Percentiles rank a stretch among this genome's conserved stretches.
phyloP scores from a whole-genome alignment of 2,888 invertebrate species.

The Cactoblastis cactorum region DNA sequence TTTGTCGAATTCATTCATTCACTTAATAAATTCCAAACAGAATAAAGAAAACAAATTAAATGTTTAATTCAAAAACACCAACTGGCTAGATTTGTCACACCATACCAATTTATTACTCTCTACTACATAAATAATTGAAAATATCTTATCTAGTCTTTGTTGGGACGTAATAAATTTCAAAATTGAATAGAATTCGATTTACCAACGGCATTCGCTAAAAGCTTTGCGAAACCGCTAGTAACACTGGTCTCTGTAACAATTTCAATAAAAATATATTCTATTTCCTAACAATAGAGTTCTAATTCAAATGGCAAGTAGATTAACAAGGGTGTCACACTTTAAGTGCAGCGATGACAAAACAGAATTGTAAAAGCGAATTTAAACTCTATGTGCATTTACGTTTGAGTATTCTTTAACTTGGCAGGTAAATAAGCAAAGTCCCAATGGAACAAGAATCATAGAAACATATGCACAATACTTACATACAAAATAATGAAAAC shows the following conservation, averaged over 20 bases:
- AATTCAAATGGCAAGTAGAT: neutral
- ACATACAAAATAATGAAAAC: conserved; percentile 44
- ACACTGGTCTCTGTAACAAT: neutral
- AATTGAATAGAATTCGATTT: neutral
- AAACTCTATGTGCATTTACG: neutral
- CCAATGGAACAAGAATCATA: conserved; percentile 27
- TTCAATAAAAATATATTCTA: neutral
- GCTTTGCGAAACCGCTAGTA: neutral
- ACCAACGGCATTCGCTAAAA: neutral
- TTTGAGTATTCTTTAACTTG: conserved; percentile 15
- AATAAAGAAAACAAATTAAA: conserved; percentile 74
- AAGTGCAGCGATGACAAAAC: conserved; percentile 10
- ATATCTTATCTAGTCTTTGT: neutral
- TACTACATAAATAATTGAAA: neutral
- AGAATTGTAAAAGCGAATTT: neutral
- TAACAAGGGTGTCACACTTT: neutral
- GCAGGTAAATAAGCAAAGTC: neutral
- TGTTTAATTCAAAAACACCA: conserved; percentile 70
- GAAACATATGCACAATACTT: conserved; percentile 58
- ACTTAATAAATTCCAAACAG: conserved; percentile 49
- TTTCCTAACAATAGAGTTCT: neutral
- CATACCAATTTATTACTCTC: conserved; percentile 29
- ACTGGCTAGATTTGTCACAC: conserved; percentile 62
- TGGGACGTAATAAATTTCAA: neutral
- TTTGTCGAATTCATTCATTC: conserved; percentile 40